Evolutionary conservation across 2,113 vertebrate genomes (phyloP).

Genomic region (Tauraco erythrolophus): DNA sequence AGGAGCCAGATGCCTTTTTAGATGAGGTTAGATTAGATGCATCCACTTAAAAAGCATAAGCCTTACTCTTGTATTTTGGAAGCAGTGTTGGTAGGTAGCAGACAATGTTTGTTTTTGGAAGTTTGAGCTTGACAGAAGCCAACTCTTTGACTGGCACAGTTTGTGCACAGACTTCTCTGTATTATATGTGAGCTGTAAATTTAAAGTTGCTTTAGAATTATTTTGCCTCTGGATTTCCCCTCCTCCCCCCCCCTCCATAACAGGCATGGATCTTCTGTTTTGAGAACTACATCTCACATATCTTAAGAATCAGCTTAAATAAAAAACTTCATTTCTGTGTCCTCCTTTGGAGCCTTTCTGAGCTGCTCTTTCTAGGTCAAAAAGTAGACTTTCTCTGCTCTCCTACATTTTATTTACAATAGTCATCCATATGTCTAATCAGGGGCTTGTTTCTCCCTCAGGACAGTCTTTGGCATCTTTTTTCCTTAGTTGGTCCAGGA

Average conservation of each 20-base stretch:
- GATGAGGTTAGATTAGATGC: neutral
- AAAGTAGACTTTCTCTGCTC: neutral
- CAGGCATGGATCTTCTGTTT: neutral
- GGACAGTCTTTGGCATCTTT: conserved; percentile 20
- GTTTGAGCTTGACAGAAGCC: neutral
- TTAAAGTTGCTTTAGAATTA: neutral
- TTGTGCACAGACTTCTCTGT: neutral
- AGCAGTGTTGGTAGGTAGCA: neutral
- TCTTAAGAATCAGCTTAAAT: neutral
- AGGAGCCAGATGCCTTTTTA: neutral
- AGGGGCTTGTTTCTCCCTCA: neutral
- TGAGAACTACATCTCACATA: neutral
- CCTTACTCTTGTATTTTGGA: neutral
- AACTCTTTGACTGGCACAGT: neutral
- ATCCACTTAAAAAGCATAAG: neutral
- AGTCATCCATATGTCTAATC: conserved; percentile 30
- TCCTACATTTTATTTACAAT: neutral
- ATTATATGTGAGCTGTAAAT: neutral
- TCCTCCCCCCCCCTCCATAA: too few species aligned
- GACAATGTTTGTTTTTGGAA: neutral
- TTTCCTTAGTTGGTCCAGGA: conserved; percentile 27
- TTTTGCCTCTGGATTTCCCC: neutral
- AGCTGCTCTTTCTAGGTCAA: neutral
- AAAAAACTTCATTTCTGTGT: neutral
- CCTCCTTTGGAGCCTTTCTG: neutral